These are phyloP conservation scores for Scolopax rusticola DNA, from an alignment of 2,797 vertebrate genomes.

Conservation along the genomic window DNA sequence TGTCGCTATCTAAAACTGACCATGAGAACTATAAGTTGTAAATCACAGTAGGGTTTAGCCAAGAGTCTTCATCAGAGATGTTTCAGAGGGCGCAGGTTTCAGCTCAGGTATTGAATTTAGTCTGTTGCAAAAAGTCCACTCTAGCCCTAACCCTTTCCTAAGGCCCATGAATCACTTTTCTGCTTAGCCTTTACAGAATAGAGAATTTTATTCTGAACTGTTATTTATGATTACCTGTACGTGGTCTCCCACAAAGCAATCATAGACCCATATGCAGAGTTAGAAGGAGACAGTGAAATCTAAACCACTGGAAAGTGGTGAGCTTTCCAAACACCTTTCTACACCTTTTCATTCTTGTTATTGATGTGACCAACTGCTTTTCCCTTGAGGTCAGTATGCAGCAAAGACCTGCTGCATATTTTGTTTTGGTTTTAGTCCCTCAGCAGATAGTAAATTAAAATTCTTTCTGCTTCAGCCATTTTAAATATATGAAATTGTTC, in stretches of 20 bases:
- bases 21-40: background rate
- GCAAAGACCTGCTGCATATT: background rate
- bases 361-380: background rate
- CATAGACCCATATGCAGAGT: background rate
- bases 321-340: slow-evolving; percentile 35
- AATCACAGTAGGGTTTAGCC: background rate
- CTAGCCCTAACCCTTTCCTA: background rate
- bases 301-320: background rate
- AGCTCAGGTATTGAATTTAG: background rate
- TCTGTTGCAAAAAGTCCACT: background rate
- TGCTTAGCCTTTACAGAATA: background rate
- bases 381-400: background rate
- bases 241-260: background rate
- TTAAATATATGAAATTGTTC: background rate
- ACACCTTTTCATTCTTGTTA: background rate
- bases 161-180: background rate
- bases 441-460: slow-evolving; percentile 19
- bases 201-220: background rate
- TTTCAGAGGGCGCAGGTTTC: background rate
- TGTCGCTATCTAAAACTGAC: slow-evolving; percentile 39
- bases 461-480: background rate
- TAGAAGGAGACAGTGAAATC: background rate
- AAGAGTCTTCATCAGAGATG: background rate
- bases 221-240: background rate
- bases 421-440: slow-evolving; percentile 29